Conservation (phyloP, 1,140 invertebrate species). For the Penaeus indicus region DNA sequence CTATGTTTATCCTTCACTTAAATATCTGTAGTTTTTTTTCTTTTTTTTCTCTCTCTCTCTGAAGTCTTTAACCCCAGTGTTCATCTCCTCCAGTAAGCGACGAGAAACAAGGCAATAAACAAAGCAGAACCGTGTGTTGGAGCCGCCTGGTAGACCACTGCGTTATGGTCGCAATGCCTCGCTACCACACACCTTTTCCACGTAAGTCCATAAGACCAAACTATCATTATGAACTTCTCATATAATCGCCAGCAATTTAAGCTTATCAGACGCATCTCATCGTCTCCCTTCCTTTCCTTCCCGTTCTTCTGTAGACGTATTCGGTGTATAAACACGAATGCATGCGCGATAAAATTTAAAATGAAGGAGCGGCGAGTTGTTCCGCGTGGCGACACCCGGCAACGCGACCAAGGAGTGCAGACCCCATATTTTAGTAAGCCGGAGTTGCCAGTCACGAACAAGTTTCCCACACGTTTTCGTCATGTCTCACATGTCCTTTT, state of each 20-base stretch:
- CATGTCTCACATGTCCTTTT: slow-evolving; percentile 20
- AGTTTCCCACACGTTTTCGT: slow-evolving; percentile 28
- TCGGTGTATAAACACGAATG: neutral
- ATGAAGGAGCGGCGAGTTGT: neutral
- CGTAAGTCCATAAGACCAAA: no score
- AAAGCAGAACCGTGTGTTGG: slow-evolving; percentile 52
- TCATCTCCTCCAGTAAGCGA: neutral
- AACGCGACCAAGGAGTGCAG: slow-evolving; percentile 35
- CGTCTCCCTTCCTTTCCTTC: no score
- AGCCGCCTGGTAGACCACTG: slow-evolving; percentile 22
- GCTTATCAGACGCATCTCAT: no score
- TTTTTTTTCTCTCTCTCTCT: slow-evolving; percentile 4
- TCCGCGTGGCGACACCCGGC: neutral
- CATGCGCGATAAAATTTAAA: neutral
- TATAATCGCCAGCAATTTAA: no score
- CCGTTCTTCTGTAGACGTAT: no score
- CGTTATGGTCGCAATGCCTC: slow-evolving; percentile 23
- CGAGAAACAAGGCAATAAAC: slow-evolving; percentile 53
- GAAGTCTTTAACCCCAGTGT: neutral
- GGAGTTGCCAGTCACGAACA: slow-evolving; percentile 3
- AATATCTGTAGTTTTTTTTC: neutral
- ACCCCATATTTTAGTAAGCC: slow-evolving; percentile 57
- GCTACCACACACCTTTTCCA: neutral
- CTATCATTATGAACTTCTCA: no score
- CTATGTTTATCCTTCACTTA: no score